Base-by-base conservation (phyloP, 1,140 invertebrate species). In the Drosophila prosaltans region DNA sequence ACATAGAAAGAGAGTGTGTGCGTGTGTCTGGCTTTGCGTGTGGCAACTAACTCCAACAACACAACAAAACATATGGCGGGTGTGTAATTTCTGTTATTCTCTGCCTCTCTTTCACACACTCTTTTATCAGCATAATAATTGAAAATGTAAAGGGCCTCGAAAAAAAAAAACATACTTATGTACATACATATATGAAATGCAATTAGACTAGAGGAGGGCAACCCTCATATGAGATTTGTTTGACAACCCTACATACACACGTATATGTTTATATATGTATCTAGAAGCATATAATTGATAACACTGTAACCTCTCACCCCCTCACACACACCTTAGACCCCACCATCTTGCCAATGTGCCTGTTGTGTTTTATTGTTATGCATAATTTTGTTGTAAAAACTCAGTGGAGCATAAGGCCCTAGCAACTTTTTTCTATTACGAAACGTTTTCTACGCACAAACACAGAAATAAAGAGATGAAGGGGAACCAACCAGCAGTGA, bases 221-320 rank as follows among this genome's bases (percentile, higher is more conserved):
- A 74, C 72, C 72, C 51, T 45, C 36, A 30, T 30, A 32, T 21
- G 55, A 21, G 11, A 40, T 51, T 51, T 51, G 40, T 43, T 62
- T 68, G 83, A 69, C 79, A 82, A 82, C 82, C 82, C 81, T 83
- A 63, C 21, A 51, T 51, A 26, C 21, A 51, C 10, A 26, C 45
- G 26, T 51, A 30, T 30, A 4, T 30, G 28, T 2, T 4, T 30
- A 30, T 30, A 4, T 30, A 30, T 30, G 11, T 40, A 40, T 51
- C 45, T 51, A 58, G 45, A 57, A 79, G 36, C 69, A 88, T 78
- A 86, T 78, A 86, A 89, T 80, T 86, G 72, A 86, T 86, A 86
- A 86, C 54, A 64, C 68, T 63, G 74, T 66, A 60, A 65, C 40
- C 54, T 39, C 54, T 39, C 45, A 40, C 24, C 65, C 39, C 28